These are phyloP conservation scores for Trachurus trachurus DNA, from an alignment of 2,797 vertebrate species.

Conservation along the genomic window DNA sequence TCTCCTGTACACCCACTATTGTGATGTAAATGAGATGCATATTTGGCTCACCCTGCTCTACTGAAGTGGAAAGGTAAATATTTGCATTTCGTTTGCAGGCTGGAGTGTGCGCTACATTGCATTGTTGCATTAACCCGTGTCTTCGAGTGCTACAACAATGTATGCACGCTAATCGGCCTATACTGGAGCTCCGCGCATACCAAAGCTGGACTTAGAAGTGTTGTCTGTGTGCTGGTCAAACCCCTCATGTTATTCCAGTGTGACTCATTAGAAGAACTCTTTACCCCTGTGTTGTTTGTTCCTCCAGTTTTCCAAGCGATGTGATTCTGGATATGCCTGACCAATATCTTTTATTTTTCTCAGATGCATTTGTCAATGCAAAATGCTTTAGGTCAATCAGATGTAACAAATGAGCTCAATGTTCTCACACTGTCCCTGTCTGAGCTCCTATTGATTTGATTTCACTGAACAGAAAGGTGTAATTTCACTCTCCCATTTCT, in stretches of 20 bases:
- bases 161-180: constrained; percentile 64
- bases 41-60: constrained; percentile 73
- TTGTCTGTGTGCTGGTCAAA: constrained; percentile 38
- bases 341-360: constrained; percentile 27
- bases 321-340: constrained; percentile 11
- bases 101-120: constrained; percentile 43
- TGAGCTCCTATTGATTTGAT: constrained; percentile 59
- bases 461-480: constrained; percentile 49
- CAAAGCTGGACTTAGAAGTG: constrained; percentile 26
- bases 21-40: constrained; percentile 82
- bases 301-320: background rate
- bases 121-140: constrained; percentile 79
- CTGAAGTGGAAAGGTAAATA: constrained; percentile 85
- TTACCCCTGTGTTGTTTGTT: constrained; percentile 7
- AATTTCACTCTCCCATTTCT: constrained; percentile 46
- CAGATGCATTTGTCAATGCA: constrained; percentile 13
- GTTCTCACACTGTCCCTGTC: constrained; percentile 30
- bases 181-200: constrained; percentile 14
- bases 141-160: constrained; percentile 66
- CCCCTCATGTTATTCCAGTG: constrained; percentile 27
- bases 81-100: constrained; percentile 75
- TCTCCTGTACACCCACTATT: constrained; percentile 60
- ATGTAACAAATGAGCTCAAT: constrained; percentile 56
- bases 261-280: constrained; percentile 17
- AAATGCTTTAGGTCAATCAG: constrained; percentile 59